phyloP scores from a whole-genome alignment of 92 coral and sea anemone genomes.

The Zoanthus solanderi region DNA sequence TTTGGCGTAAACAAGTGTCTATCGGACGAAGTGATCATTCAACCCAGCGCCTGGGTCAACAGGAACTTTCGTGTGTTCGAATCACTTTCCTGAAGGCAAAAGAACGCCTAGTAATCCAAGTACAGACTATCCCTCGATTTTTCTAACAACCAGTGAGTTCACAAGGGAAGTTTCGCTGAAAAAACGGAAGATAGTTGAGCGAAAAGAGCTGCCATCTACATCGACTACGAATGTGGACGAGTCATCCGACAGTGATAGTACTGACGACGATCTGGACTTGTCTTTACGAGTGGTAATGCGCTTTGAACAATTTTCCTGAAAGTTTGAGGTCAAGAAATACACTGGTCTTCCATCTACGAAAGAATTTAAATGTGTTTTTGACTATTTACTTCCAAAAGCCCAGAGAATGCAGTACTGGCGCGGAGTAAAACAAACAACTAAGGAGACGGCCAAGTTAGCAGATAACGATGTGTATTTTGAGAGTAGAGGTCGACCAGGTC shows the following conservation, averaged over 20 bases:
- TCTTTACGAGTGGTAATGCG: conserved; percentile 41
- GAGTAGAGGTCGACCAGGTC: conserved; percentile 43
- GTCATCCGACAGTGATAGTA: conserved; percentile 51
- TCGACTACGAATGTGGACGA: conserved; percentile 49
- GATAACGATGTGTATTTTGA: background rate
- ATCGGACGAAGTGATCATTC: conserved; percentile 54
- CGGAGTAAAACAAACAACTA: conserved; percentile 57
- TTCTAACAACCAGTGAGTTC: conserved; percentile 58
- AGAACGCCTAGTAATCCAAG: conserved; percentile 43
- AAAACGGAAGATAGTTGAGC: conserved; percentile 51
- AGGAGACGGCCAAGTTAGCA: conserved; percentile 42
- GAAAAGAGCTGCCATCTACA: conserved; percentile 51
- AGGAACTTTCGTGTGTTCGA: conserved; percentile 52
- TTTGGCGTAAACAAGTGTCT: conserved; percentile 57
- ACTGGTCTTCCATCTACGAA: conserved; percentile 68
- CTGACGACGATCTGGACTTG: conserved; percentile 42
- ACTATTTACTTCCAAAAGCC: conserved; percentile 54
- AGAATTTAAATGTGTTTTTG: conserved; percentile 60
- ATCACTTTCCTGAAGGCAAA: conserved; percentile 48
- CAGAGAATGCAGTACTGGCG: conserved; percentile 68
- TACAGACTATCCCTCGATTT: conserved; percentile 59
- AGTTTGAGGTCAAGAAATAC: conserved; percentile 55
- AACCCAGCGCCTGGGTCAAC: conserved; percentile 48
- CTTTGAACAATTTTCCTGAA: conserved; percentile 56
- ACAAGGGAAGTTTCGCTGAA: conserved; percentile 50